phyloP scores from a whole-genome alignment of 2,113 vertebrate genomes.

The Coptodon bakossiorum region DNA sequence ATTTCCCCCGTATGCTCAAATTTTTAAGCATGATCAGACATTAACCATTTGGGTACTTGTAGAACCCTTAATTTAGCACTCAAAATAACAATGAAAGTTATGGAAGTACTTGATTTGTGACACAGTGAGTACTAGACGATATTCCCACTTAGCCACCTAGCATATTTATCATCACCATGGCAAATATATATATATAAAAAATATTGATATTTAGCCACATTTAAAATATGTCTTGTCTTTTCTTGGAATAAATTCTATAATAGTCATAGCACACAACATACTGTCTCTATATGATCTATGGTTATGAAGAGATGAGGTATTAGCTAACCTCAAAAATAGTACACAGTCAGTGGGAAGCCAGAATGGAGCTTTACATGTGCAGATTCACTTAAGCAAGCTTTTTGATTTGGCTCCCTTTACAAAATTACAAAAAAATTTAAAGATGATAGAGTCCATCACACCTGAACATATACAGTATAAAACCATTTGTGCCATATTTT shows the following conservation, averaged over 20 bases:
- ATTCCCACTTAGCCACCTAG: neutral
- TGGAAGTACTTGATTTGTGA: neutral
- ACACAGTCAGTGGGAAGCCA: constrained; percentile 14
- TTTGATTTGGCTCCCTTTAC: constrained; percentile 4
- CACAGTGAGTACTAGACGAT: neutral
- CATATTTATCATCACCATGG: neutral
- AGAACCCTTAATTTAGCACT: neutral
- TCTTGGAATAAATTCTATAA: neutral
- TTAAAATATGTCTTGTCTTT: constrained; percentile 42
- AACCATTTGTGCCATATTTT: constrained; percentile 23
- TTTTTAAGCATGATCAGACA: neutral
- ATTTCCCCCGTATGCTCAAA: neutral
- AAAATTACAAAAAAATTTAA: neutral
- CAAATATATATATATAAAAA: neutral
- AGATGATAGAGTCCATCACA: constrained; percentile 34
- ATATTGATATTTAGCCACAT: constrained; percentile 29
- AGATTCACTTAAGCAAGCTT: neutral
- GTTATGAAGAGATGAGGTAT: constrained; percentile 35
- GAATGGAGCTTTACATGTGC: neutral
- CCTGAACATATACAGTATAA: constrained; percentile 5
- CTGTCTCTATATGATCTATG: constrained; percentile 42
- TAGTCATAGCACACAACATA: constrained; percentile 36
- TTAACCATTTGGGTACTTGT: neutral
- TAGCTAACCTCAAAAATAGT: constrained; percentile 22
- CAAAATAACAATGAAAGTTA: neutral